phyloP scores from a whole-genome alignment of 1,140 invertebrate species.

The Cherax quadricarinatus region DNA sequence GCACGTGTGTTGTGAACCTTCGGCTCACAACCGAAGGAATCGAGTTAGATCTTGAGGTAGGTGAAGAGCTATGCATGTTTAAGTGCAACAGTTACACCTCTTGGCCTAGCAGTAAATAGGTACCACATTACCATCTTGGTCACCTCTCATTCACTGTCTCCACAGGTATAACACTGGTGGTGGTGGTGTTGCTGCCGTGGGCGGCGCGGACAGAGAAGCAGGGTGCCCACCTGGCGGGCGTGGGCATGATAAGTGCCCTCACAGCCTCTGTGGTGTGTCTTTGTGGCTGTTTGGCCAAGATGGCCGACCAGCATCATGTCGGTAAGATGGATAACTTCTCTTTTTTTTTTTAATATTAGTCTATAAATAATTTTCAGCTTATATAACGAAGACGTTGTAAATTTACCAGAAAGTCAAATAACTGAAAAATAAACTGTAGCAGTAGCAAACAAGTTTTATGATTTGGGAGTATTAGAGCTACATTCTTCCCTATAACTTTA shows the following conservation, averaged over 20 bases:
- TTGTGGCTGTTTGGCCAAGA: neutral
- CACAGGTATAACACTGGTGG: neutral
- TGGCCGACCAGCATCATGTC: neutral
- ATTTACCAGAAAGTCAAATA: neutral
- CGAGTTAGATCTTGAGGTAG: neutral
- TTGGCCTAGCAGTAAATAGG: too few relatives aligned
- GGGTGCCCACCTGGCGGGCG: neutral
- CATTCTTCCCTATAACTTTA: too few relatives aligned
- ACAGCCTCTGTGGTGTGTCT: neutral
- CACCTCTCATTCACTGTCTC: neutral
- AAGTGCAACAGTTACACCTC: too few relatives aligned
- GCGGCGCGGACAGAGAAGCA: neutral
- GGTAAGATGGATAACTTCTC: neutral
- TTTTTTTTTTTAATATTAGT: neutral
- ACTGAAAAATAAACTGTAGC: neutral
- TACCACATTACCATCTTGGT: too few relatives aligned
- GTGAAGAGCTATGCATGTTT: too few relatives aligned
- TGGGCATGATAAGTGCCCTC: neutral
- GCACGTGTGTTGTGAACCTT: too few relatives aligned
- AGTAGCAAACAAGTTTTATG: too few relatives aligned
- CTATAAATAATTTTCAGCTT: neutral
- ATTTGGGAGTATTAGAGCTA: too few relatives aligned
- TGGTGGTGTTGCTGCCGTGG: slow-evolving; percentile 6
- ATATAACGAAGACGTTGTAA: neutral
- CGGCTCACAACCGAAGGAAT: too few relatives aligned